Percentiles rank a stretch among this genome's conserved stretches.
These are phyloP conservation scores for Ophraella communa DNA, from an alignment of 2,888 invertebrate genomes.

Conservation along the genomic window DNA sequence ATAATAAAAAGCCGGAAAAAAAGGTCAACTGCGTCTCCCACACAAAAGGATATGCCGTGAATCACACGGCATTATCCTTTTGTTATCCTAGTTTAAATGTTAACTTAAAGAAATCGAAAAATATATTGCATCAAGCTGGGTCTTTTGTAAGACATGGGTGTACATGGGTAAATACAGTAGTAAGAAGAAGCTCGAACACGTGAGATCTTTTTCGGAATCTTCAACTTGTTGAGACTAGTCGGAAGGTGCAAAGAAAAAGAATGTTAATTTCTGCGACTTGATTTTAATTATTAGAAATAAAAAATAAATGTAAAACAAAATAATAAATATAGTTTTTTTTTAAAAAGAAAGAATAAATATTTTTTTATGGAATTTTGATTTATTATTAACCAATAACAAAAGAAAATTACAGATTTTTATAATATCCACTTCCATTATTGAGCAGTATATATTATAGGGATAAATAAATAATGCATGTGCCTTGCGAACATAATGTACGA, in stretches of 20 bases:
- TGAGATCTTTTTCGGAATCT: slow-evolving; percentile 12
- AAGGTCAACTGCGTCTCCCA: slow-evolving; percentile 22
- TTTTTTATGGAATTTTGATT: too few species aligned
- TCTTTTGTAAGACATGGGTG: slow-evolving; percentile 1
- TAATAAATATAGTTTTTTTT: too few species aligned
- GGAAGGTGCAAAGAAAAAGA: background rate
- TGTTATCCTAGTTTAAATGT: slow-evolving; percentile 30
- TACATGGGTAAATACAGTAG: slow-evolving; percentile 16
- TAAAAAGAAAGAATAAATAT: too few species aligned
- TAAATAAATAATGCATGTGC: too few species aligned
- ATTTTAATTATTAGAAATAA: too few species aligned
- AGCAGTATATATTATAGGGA: too few species aligned
- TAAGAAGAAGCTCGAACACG: slow-evolving; percentile 25
- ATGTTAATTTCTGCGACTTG: too few species aligned
- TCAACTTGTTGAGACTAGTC: slow-evolving; percentile 32
- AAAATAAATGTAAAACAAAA: too few species aligned
- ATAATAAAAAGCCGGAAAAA: slow-evolving; percentile 27
- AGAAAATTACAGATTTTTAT: too few species aligned
- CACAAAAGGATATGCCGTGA: slow-evolving; percentile 33
- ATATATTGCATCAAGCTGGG: slow-evolving; percentile 16
- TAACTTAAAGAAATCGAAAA: slow-evolving; percentile 32
- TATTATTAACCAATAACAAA: too few species aligned
- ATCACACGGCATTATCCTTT: slow-evolving; percentile 32
- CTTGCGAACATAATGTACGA: too few species aligned
- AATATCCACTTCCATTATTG: too few species aligned